A percentile compares a stretch with the other conserved stretches of the same genome.
Evolutionary conservation across 2,888 invertebrate genomes (phyloP).

Genomic region (Ormyrus nitidulus): DNA sequence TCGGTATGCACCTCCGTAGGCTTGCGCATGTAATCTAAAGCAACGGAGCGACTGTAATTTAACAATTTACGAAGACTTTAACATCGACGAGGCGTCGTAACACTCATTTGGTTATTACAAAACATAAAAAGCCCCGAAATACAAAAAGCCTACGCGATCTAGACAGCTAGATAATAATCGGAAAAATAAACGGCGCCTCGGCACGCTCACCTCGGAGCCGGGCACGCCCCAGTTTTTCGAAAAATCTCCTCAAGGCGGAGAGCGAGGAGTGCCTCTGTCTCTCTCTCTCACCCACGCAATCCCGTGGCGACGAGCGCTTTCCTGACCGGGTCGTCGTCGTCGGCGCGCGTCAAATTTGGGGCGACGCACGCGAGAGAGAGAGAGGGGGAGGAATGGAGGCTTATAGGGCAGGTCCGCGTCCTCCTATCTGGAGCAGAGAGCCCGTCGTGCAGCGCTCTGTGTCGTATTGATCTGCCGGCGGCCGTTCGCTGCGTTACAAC

Average conservation of each 20-base stretch:
- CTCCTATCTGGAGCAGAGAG: conserved; percentile 68
- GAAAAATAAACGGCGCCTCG: neutral
- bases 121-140: too few species aligned
- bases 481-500: conserved; percentile 53
- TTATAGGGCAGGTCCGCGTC: conserved; percentile 64
- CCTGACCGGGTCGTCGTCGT: conserved; percentile 39
- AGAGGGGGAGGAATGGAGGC: conserved; percentile 66
- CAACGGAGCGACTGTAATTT: too few species aligned
- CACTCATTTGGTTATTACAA: too few species aligned
- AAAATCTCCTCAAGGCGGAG: neutral
- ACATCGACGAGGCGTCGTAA: too few species aligned
- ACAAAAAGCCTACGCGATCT: too few species aligned
- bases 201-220: neutral
- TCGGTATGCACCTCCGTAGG: too few species aligned
- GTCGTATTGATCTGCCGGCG: conserved; percentile 73
- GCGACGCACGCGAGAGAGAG: conserved; percentile 57
- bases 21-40: too few species aligned
- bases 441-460: conserved; percentile 59
- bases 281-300: neutral
- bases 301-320: neutral
- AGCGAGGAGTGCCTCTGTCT: too few species aligned
- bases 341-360: conserved; percentile 59
- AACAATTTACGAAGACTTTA: too few species aligned
- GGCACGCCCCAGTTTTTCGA: neutral
- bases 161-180: too few species aligned